phyloP scores from a whole-genome alignment of 2,888 invertebrate species.

The Apotomis turbidana region DNA sequence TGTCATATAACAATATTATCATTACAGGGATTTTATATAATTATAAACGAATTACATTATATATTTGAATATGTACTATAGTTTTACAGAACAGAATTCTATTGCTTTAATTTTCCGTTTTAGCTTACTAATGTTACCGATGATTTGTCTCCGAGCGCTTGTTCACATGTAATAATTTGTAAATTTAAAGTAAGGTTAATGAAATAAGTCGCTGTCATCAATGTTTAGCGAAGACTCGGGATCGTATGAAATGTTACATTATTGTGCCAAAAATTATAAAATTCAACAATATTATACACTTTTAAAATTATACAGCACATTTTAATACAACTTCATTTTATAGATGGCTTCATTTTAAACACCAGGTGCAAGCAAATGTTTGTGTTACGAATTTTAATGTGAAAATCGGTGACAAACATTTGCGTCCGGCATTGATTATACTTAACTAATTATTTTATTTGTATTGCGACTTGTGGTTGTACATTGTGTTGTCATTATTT shows the following conservation, averaged over 20 bases:
- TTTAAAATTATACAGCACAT: conserved; percentile 25
- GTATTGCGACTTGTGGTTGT: conserved; percentile 69
- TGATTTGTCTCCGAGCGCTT: conserved; percentile 40
- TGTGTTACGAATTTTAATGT: not conserved
- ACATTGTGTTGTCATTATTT: conserved; percentile 69
- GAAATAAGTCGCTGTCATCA: conserved; percentile 51
- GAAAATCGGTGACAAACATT: conserved; percentile 20
- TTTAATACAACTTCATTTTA: conserved; percentile 20
- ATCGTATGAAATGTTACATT: conserved; percentile 59
- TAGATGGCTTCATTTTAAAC: not conserved
- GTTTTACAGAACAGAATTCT: conserved; percentile 70
- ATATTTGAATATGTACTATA: conserved; percentile 74
- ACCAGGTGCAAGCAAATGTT: not conserved
- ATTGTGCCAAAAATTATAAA: conserved; percentile 72
- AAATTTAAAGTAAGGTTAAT: conserved; percentile 53
- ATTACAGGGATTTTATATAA: conserved; percentile 83
- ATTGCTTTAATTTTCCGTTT: conserved; percentile 65
- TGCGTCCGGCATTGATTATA: conserved; percentile 12
- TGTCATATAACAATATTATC: conserved; percentile 81
- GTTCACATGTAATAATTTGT: conserved; percentile 46
- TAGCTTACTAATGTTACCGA: conserved; percentile 52
- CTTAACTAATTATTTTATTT: conserved; percentile 45
- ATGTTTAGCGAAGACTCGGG: conserved; percentile 42
- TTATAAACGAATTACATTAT: conserved; percentile 75
- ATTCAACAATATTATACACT: conserved; percentile 46